phyloP scores from a whole-genome alignment of 2,113 vertebrate species.

The Etheostoma cragini region DNA sequence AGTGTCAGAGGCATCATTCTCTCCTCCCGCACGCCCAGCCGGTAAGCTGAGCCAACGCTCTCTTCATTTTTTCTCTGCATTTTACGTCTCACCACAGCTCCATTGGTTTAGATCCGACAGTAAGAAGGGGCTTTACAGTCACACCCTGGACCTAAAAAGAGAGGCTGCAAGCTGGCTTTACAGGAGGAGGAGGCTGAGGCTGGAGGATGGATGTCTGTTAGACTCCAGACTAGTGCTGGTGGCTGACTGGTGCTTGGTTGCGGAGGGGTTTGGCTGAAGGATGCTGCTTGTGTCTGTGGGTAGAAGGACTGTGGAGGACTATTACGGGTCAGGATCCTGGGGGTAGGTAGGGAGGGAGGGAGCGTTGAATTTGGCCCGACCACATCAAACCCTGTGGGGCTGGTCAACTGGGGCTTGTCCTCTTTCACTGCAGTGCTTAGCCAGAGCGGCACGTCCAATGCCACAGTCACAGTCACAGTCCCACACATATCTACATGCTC shows the following conservation, averaged over 20 bases:
- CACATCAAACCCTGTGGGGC: constrained; percentile 37
- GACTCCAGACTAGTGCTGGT: constrained; percentile 31
- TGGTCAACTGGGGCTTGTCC: constrained; percentile 71
- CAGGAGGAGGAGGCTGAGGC: constrained; percentile 52
- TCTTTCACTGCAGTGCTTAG: constrained; percentile 78
- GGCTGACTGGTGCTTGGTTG: constrained; percentile 23
- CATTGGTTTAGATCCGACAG: constrained; percentile 9
- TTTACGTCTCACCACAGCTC: constrained; percentile 12
- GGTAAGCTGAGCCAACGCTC: constrained; percentile 76
- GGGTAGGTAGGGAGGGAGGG: background rate
- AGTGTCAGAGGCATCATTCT: constrained; percentile 65
- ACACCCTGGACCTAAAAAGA: constrained; percentile 61
- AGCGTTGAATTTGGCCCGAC: constrained; percentile 31
- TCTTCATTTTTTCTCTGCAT: background rate
- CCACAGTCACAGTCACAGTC: constrained; percentile 38
- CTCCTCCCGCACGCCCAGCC: constrained; percentile 72
- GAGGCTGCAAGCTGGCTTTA: constrained; percentile 38
- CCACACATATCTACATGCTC: background rate
- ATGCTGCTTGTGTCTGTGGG: constrained; percentile 12
- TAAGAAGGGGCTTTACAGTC: constrained; percentile 17
- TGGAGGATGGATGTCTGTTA: constrained; percentile 59
- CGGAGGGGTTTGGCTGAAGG: background rate
- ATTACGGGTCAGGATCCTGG: constrained; percentile 37
- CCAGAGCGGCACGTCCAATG: constrained; percentile 45
- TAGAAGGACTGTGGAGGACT: constrained; percentile 8